Base-by-base conservation (phyloP, 2,888 invertebrate species). In the Lasioglossum calceatum region DNA sequence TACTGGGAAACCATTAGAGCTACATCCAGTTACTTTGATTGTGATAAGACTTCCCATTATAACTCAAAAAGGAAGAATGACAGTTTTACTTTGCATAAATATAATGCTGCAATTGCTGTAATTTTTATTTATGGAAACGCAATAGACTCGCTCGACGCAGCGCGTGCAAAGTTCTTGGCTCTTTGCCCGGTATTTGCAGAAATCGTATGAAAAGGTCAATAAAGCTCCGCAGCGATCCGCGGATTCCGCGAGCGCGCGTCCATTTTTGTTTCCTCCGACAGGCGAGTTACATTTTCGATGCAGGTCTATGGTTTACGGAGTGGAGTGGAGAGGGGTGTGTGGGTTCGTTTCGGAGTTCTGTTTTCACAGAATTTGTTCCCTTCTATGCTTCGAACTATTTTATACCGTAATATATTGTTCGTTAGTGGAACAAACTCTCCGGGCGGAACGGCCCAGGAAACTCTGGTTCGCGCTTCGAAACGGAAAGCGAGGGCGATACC, bases 361-460 rank as follows among this genome's bases (percentile, higher is more conserved):
- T 84, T 70, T 71, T 82, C 78, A 8, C 74, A 75, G 78, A 84
- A 61, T 84, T 84, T 82, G 82, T 77, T 84, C 71, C 82, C 84
- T 64, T 64, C 50, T 61, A 39, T 36, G 47, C 70, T 50, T 47
- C 61, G 74, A 75, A 78, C 84, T 82, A 84, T 84, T 84, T 84
- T 84, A 75, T 78, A 74, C 74, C 8, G 78, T 78, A 84, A 84
- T 82, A 78, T 78, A 82, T 78, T 50, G 84, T 84, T 81, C 73
- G 82, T 82, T 77, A 77, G 58, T 47, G 70, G 78, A 75, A 82
- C 74, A 78, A 84, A 84, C 84, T 84, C 77, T 27, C 71, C 47
- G 47, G 74, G 50, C 39, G 74, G 70, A 84, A 82, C 77, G 74
- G 58, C 67, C 70, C 77, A 77, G 82, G 82, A 84, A 82, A 78